Evolutionary conservation across 1,140 invertebrate genomes (phyloP).

Genomic region (Araneus ventricosus): DNA sequence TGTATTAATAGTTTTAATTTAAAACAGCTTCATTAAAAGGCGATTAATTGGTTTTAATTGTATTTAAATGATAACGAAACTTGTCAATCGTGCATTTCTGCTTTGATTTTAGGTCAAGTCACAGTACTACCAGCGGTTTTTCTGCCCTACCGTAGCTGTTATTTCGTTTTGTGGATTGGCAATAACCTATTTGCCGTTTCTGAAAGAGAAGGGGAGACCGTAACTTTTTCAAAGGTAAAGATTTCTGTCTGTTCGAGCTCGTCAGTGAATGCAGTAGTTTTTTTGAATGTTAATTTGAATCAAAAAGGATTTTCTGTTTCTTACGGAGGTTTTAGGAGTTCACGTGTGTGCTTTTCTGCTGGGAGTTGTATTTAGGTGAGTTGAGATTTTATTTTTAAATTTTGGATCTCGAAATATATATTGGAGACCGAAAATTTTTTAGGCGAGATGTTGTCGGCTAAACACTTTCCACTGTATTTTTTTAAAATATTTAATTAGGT

Average conservation of each 20-base stretch:
- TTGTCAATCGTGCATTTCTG: too few species aligned
- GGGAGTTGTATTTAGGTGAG: neutral
- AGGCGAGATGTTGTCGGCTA: neutral
- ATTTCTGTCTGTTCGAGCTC: neutral
- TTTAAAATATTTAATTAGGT: too few species aligned
- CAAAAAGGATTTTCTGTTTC: neutral
- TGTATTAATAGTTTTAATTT: too few species aligned
- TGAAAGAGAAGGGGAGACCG: conserved; percentile 46
- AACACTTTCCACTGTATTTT: too few species aligned
- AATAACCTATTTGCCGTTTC: conserved; percentile 51
- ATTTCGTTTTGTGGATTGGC: neutral
- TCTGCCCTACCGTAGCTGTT: neutral
- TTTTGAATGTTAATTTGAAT: neutral
- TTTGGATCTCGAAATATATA: neutral
- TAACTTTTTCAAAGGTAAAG: conserved; percentile 19
- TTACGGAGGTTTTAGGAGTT: neutral
- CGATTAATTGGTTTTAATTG: too few species aligned
- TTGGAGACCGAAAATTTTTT: neutral
- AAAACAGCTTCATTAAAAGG: too few species aligned
- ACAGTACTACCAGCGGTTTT: neutral
- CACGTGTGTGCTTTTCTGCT: neutral
- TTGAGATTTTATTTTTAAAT: neutral
- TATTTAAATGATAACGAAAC: too few species aligned
- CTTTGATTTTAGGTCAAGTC: neutral
- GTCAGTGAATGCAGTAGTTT: neutral